phyloP scores from a whole-genome alignment of 2,797 vertebrate genomes.

The Micropoecilia bifurca region DNA sequence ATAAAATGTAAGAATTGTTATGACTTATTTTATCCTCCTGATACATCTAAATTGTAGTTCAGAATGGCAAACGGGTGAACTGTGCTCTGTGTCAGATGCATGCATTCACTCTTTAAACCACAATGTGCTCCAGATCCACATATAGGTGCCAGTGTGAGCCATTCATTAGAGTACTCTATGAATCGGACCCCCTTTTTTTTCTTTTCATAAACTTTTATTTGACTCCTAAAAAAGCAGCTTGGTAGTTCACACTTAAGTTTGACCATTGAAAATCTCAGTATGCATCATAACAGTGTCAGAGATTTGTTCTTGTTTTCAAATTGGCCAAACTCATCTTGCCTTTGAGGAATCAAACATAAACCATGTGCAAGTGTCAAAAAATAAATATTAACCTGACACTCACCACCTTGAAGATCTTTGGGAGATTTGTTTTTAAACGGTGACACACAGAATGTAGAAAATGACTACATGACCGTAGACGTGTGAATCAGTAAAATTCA shows the following conservation, averaged over 20 bases:
- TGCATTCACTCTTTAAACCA: conserved; percentile 49
- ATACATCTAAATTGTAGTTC: not conserved
- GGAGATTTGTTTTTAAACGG: conserved; percentile 43
- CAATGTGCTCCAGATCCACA: conserved; percentile 12
- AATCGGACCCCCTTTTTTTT: not conserved
- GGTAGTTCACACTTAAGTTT: conserved; percentile 61
- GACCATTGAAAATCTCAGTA: conserved; percentile 56
- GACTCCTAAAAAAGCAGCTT: conserved; percentile 39
- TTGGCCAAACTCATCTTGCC: conserved; percentile 62
- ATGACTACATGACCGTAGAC: conserved; percentile 26
- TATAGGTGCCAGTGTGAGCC: conserved; percentile 8
- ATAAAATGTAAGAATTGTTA: not conserved
- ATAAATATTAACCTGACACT: conserved; percentile 52
- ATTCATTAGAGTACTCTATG: conserved; percentile 49
- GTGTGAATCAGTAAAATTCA: conserved; percentile 11
- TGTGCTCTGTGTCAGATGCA: conserved; percentile 43
- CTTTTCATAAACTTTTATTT: conserved; percentile 22
- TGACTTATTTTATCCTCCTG: not conserved
- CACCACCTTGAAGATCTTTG: conserved; percentile 78
- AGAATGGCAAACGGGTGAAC: not conserved
- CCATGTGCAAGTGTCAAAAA: conserved; percentile 58
- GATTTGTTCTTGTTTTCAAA: conserved; percentile 12
- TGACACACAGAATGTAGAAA: conserved; percentile 43
- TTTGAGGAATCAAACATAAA: conserved; percentile 39
- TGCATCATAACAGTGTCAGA: not conserved